Conservation (phyloP, 2,888 invertebrate species). For the Salpingus planirostris region DNA sequence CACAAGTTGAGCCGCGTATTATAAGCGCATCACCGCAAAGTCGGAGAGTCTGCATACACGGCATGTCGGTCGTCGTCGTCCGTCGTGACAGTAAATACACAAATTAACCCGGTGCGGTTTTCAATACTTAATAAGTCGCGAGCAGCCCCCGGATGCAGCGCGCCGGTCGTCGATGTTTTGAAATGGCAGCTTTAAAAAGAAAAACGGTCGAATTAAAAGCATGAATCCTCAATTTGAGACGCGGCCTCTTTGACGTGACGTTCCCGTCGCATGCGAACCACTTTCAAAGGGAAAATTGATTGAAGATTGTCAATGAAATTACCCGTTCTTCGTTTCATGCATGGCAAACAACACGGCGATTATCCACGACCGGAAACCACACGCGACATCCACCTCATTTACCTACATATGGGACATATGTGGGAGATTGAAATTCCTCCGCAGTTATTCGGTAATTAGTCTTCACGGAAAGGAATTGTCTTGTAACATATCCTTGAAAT, state of each 20-base stretch:
- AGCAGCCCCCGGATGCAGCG: too few species aligned
- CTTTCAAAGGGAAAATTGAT: neutral
- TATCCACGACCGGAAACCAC: too few species aligned
- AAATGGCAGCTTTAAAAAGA: conserved; percentile 16
- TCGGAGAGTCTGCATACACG: conserved; percentile 7
- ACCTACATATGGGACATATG: too few species aligned
- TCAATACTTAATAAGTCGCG: conserved; percentile 23
- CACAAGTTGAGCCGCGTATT: too few species aligned
- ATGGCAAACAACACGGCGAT: neutral
- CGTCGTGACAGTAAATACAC: conserved; percentile 21
- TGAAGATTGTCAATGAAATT: neutral
- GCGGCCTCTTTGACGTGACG: conserved; percentile 2
- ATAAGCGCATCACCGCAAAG: too few species aligned
- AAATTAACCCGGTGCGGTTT: conserved; percentile 20
- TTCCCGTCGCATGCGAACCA: neutral
- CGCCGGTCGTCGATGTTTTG: conserved; percentile 23
- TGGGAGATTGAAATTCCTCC: too few species aligned
- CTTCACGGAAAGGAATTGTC: too few species aligned
- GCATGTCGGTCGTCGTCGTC: conserved; percentile 16
- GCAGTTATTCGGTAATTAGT: too few species aligned
- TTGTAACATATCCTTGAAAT: too few species aligned
- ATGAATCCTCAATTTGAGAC: neutral
- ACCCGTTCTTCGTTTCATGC: too few species aligned
- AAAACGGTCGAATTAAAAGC: neutral
- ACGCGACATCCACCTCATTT: too few species aligned